phyloP scores from a whole-genome alignment of 2,888 invertebrate species.

The Cremastinae sp. region DNA sequence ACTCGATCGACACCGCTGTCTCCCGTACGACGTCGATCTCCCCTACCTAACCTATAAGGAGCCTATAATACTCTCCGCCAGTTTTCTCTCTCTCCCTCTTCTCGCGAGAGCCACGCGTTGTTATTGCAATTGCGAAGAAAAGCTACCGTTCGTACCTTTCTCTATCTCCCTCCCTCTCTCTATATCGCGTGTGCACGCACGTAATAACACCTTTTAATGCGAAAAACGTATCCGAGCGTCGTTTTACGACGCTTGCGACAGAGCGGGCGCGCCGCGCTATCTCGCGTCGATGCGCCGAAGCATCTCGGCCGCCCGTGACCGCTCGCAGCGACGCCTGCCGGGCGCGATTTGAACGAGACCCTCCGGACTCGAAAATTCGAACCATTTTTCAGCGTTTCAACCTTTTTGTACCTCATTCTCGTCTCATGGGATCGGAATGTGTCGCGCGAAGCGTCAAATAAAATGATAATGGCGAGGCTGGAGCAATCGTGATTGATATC shows the following conservation, averaged over 20 bases:
- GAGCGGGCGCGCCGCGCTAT: constrained; percentile 41
- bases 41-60: constrained; percentile 34
- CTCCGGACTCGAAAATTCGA: no score
- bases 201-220: constrained; percentile 75
- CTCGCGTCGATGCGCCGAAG: constrained; percentile 42
- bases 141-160: constrained; percentile 36
- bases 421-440: constrained; percentile 6
- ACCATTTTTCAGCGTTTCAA: no score
- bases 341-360: not conserved
- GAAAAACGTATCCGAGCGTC: constrained; percentile 50
- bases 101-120: not conserved
- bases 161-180: constrained; percentile 54
- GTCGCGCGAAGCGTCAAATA: constrained; percentile 17
- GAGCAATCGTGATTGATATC: constrained; percentile 36
- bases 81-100: constrained; percentile 32
- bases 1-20: constrained; percentile 49
- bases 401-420: no score
- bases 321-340: not conserved
- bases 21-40: constrained; percentile 18
- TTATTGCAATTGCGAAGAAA: constrained; percentile 48
- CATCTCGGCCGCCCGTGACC: constrained; percentile 22
- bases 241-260: constrained; percentile 65
- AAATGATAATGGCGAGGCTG: constrained; percentile 46
- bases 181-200: constrained; percentile 60
- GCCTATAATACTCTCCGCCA: constrained; percentile 12